Conservation (phyloP, 2,888 invertebrate species). For the Melanargia galathea region DNA sequence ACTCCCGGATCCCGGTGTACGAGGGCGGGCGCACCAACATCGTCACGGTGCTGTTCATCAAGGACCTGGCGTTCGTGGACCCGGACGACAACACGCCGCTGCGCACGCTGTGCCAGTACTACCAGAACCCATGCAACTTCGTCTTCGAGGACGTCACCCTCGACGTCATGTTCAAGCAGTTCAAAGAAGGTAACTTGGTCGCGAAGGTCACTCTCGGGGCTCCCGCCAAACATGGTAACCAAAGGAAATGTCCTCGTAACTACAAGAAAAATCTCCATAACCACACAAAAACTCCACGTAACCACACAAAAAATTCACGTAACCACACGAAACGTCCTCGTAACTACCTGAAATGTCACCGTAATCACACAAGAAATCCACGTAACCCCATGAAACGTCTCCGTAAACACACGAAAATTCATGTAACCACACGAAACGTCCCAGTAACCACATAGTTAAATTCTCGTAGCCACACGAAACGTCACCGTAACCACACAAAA, state of each 20-base stretch:
- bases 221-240: too few species aligned
- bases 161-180: constrained; percentile 97
- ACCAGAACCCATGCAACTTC: constrained; percentile 97
- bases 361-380: too few species aligned
- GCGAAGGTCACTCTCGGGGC: too few species aligned
- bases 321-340: not conserved
- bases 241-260: too few species aligned
- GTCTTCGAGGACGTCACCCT: constrained; percentile 98
- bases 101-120: constrained; percentile 96
- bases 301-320: too few species aligned
- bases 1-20: constrained; percentile 97
- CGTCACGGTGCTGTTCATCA: constrained; percentile 96
- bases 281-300: too few species aligned
- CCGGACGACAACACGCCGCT: constrained; percentile 98
- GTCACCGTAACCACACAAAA: not conserved
- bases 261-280: too few species aligned
- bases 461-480: not conserved
- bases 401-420: too few species aligned
- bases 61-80: constrained; percentile 98
- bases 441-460: not conserved
- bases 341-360: not conserved
- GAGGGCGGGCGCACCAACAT: constrained; percentile 93
- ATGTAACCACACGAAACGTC: too few species aligned
- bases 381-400: too few species aligned
- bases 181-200: constrained; percentile 91